Evolutionary conservation across 2,113 vertebrate species (phyloP).

Genomic region (Tinamus guttatus): DNA sequence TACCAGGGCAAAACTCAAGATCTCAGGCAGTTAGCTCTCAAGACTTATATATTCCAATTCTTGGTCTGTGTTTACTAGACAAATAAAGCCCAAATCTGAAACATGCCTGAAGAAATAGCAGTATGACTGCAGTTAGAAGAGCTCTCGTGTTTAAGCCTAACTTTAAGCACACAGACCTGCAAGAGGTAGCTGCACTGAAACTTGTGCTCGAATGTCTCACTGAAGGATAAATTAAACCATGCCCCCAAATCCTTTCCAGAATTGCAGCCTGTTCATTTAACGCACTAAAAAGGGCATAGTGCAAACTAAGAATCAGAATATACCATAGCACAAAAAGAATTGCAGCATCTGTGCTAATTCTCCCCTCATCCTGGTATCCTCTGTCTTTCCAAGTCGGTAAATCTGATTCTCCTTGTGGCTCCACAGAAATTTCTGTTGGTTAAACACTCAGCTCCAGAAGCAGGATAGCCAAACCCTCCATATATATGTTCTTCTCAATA

Average conservation of each 20-base stretch:
- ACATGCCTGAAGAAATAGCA: neutral
- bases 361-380: neutral
- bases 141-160: neutral
- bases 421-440: constrained; percentile 43
- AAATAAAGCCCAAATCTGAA: neutral
- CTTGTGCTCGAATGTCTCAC: neutral
- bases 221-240: neutral
- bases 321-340: neutral
- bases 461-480: constrained; percentile 20
- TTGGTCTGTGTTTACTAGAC: neutral
- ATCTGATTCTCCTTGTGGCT: constrained; percentile 26
- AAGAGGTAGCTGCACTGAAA: constrained; percentile 29
- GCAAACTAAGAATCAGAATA: neutral
- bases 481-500: constrained; percentile 45
- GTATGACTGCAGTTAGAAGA: neutral
- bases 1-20: fast-evolving
- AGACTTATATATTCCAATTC: neutral
- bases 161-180: neutral
- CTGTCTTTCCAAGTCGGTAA: neutral
- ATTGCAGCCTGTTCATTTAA: neutral
- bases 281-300: neutral
- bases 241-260: neutral
- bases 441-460: constrained; percentile 37
- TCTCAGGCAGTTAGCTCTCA: neutral
- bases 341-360: constrained; percentile 15